A percentile compares a stretch with the other conserved stretches of the same genome.
Evolutionary conservation across 2,888 invertebrate genomes (phyloP).

Genomic region (Unio delphinus): DNA sequence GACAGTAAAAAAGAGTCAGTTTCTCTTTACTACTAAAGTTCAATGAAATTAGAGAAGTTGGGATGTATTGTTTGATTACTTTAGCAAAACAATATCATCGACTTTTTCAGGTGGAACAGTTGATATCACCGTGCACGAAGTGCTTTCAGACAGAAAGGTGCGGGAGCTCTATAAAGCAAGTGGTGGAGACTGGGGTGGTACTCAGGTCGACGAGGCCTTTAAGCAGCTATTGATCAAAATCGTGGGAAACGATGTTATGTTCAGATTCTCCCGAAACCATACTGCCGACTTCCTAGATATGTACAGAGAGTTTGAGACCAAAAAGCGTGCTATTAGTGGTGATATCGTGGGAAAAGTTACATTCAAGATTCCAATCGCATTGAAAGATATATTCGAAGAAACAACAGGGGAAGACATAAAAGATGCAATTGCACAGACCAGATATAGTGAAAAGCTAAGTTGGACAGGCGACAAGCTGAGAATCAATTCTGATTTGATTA

Average conservation of each 20-base stretch:
- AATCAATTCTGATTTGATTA: slow-evolving; percentile 7
- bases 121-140: slow-evolving; percentile 25
- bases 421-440: slow-evolving; percentile 7
- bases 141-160: slow-evolving; percentile 9
- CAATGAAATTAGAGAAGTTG: too few relatives aligned
- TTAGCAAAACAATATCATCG: too few relatives aligned
- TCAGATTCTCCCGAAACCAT: slow-evolving; percentile 4
- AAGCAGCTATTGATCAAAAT: slow-evolving; percentile 13
- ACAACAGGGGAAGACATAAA: slow-evolving; percentile 1
- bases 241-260: slow-evolving; percentile 6
- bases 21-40: too few relatives aligned
- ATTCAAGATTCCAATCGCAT: slow-evolving; percentile 11
- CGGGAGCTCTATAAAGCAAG: slow-evolving; percentile 22
- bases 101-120: slow-evolving; percentile 22
- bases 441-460: slow-evolving; percentile 3
- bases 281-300: slow-evolving; percentile 15
- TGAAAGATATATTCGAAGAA: slow-evolving; percentile 11
- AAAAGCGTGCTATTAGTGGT: slow-evolving; percentile 13
- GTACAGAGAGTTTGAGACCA: slow-evolving; percentile 18
- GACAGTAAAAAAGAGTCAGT: too few relatives aligned
- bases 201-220: slow-evolving; percentile 20
- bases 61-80: too few relatives aligned
- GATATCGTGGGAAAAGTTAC: slow-evolving; percentile 9
- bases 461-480: slow-evolving; percentile 13
- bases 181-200: slow-evolving; percentile 27